Conservation (phyloP, 2,888 invertebrate species). For the Chaitophorus viminalis region DNA sequence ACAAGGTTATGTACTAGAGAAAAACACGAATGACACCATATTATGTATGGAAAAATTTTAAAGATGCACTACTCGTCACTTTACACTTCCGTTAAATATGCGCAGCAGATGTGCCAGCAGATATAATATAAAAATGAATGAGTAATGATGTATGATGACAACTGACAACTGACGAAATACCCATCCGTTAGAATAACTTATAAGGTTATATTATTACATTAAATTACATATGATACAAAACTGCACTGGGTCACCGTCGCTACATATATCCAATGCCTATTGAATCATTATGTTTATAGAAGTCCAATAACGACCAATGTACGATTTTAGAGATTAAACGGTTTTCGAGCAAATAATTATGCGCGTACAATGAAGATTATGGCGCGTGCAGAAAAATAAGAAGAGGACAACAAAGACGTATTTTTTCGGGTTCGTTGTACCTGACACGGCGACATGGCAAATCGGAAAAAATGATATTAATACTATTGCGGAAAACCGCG, state of each 20-base stretch:
- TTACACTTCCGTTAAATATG: not conserved
- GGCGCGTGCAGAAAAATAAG: not conserved
- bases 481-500: not conserved
- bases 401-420: too few relatives aligned
- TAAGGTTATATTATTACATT: not conserved
- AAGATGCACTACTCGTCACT: not conserved
- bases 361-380: not conserved
- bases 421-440: constrained; percentile 25
- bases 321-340: not conserved
- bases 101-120: not conserved
- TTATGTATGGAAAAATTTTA: not conserved
- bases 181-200: not conserved
- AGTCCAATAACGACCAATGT: not conserved
- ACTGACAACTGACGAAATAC: not conserved
- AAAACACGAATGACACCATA: not conserved
- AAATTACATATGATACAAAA: not conserved
- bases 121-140: not conserved
- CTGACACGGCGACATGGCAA: too few relatives aligned
- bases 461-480: not conserved
- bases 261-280: not conserved
- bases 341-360: not conserved
- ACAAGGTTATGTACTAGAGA: not conserved
- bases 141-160: not conserved
- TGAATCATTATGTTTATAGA: not conserved
- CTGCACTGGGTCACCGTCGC: not conserved